Evolutionary conservation across 2,888 invertebrate species (phyloP).

Genomic region (Melangyna quadrimaculata): DNA sequence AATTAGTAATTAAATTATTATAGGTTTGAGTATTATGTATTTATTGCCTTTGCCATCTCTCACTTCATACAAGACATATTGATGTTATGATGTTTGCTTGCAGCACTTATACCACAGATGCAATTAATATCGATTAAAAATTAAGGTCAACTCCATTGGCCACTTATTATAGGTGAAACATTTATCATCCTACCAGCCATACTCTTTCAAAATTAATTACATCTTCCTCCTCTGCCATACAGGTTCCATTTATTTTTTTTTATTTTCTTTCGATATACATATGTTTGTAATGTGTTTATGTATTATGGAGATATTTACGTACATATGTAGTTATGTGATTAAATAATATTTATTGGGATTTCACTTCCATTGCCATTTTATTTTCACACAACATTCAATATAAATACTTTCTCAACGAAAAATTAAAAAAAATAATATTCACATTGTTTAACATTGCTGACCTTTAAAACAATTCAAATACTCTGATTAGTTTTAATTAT

Average conservation of each 20-base stretch:
- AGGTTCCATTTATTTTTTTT: slow-evolving; percentile 45
- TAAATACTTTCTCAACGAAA: background rate
- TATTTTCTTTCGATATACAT: background rate
- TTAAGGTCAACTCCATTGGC: slow-evolving; percentile 58
- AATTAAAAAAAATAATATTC: background rate
- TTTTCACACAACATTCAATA: background rate
- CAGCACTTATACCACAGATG: slow-evolving; percentile 9
- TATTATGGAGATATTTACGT: background rate
- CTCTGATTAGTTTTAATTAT: background rate
- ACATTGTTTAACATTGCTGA: background rate
- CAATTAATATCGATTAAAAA: slow-evolving; percentile 62
- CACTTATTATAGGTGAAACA: slow-evolving; percentile 28
- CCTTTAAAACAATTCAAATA: background rate
- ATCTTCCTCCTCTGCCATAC: slow-evolving; percentile 7
- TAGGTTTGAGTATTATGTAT: background rate
- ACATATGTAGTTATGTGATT: slow-evolving; percentile 9
- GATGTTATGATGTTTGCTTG: background rate
- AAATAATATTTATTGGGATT: slow-evolving; percentile 40
- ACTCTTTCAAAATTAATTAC: slow-evolving; percentile 36
- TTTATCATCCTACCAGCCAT: slow-evolving; percentile 45
- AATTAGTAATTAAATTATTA: background rate
- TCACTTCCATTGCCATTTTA: background rate
- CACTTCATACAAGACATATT: background rate
- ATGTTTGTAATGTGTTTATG: background rate
- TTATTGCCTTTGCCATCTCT: background rate